These are phyloP conservation scores for Coelinius sp. DNA, from an alignment of 2,888 invertebrate species.

Conservation along the genomic window DNA sequence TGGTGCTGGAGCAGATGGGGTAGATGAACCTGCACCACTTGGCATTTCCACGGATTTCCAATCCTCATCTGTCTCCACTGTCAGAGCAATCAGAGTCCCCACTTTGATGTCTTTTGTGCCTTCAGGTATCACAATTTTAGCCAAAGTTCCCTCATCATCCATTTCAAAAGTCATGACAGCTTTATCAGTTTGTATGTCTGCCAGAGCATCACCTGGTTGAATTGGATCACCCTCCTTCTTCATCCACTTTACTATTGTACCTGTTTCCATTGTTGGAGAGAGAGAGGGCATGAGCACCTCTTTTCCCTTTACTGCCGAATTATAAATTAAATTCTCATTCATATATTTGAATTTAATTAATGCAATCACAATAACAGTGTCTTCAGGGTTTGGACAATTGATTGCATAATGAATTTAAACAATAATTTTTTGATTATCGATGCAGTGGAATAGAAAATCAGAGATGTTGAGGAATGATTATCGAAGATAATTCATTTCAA, in stretches of 20 bases:
- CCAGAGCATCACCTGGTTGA: constrained; percentile 75
- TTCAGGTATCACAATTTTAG: constrained; percentile 75
- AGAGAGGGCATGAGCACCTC: constrained; percentile 74
- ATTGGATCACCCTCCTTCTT: constrained; percentile 74
- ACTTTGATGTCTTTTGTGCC: constrained; percentile 74
- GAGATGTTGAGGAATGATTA: background rate
- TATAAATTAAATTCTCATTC: constrained; percentile 15
- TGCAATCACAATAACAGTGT: background rate
- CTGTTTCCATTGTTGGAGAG: constrained; percentile 77
- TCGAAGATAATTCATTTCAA: background rate
- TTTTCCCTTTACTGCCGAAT: constrained; percentile 65
- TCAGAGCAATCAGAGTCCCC: constrained; percentile 75
- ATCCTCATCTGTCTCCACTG: constrained; percentile 76
- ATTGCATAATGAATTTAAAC: constrained; percentile 41
- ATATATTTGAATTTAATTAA: background rate
- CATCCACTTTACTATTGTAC: constrained; percentile 75
- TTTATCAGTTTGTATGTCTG: constrained; percentile 79
- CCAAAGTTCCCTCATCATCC: constrained; percentile 76
- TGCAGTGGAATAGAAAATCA: background rate
- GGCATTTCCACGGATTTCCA: constrained; percentile 74
- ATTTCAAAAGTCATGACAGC: constrained; percentile 75
- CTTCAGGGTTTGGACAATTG: constrained; percentile 12
- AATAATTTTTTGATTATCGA: background rate
- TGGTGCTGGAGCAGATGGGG: constrained; percentile 12
- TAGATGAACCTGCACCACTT: constrained; percentile 40